These are phyloP conservation scores for Garra rufa DNA, from an alignment of 2,113 vertebrate species.

Conservation along the genomic window DNA sequence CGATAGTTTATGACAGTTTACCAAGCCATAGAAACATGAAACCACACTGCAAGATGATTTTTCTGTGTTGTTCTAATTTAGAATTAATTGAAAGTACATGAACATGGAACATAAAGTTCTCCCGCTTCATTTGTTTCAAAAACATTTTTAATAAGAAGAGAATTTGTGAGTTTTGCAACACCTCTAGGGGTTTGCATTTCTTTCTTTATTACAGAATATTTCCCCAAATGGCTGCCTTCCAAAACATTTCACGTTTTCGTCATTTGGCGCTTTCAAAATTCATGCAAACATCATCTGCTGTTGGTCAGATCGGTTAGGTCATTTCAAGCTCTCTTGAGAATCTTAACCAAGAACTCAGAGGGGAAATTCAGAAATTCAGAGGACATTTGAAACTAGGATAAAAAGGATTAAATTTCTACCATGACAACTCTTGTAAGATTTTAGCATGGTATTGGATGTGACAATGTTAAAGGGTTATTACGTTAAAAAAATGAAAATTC, in stretches of 20 bases:
- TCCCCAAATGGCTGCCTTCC: neutral
- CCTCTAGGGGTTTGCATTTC: neutral
- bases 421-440: too few species aligned
- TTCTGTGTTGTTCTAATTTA: neutral
- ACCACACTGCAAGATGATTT: neutral
- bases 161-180: slow-evolving; percentile 4
- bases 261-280: neutral
- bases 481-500: too few species aligned
- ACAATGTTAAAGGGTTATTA: too few species aligned
- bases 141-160: neutral
- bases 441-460: too few species aligned
- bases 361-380: neutral
- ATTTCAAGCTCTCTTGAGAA: neutral
- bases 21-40: neutral
- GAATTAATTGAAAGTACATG: neutral
- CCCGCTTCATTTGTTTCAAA: neutral
- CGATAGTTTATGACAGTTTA: neutral
- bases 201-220: neutral
- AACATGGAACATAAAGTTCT: neutral
- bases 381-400: neutral
- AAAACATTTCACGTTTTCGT: neutral
- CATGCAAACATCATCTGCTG: neutral
- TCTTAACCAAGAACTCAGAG: neutral
- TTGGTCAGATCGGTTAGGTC: neutral
- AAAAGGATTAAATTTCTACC: neutral